phyloP scores from a whole-genome alignment of 2,888 invertebrate species.

The Galerucella pusilla region DNA sequence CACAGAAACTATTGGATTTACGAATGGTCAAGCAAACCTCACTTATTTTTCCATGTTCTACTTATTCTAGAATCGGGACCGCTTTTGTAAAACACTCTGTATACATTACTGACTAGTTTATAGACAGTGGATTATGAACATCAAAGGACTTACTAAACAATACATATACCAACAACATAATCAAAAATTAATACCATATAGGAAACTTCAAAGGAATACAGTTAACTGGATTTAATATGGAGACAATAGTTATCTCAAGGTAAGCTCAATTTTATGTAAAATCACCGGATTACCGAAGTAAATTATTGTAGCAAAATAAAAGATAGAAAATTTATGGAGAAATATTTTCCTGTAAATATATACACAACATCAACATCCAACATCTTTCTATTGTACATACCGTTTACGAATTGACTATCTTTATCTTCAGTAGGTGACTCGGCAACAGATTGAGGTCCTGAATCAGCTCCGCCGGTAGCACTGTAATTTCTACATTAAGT shows the following conservation, averaged over 20 bases:
- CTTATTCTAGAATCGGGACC: no score
- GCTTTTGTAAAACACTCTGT: no score
- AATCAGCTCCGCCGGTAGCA: slow-evolving; percentile 92
- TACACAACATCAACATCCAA: slow-evolving; percentile 45
- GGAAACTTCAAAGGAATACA: neutral
- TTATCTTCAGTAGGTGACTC: slow-evolving; percentile 85
- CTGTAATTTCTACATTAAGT: slow-evolving; percentile 67
- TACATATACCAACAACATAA: neutral
- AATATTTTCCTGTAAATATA: slow-evolving; percentile 5
- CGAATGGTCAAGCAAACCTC: no score
- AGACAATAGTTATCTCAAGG: neutral
- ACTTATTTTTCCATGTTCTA: no score
- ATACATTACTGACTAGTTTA: no score
- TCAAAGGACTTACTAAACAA: neutral
- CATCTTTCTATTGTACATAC: slow-evolving; percentile 63
- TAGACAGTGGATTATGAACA: neutral
- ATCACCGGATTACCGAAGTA: neutral
- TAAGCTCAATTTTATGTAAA: neutral
- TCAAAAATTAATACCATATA: neutral
- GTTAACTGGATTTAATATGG: neutral
- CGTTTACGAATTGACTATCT: slow-evolving; percentile 81
- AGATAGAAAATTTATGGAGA: neutral
- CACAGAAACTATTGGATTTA: no score
- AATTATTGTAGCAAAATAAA: neutral
- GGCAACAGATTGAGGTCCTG: slow-evolving; percentile 82